Evolutionary conservation across 2,797 vertebrate species (phyloP).

Genomic region (Melanotaenia nigrans): DNA sequence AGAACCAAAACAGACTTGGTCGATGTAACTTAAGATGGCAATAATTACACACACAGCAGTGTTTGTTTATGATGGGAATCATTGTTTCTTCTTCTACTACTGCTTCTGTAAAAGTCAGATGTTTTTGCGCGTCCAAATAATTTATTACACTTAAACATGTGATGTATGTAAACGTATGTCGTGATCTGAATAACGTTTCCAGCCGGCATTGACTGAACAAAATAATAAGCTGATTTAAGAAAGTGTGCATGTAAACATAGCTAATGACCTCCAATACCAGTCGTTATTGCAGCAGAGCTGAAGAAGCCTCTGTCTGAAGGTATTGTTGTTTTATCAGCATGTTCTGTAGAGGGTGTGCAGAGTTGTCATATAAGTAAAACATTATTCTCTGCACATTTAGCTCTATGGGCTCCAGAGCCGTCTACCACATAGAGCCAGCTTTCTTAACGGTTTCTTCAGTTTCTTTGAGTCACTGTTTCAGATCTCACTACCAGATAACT

Average conservation of each 20-base stretch:
- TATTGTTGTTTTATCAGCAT: not conserved
- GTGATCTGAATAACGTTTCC: not conserved
- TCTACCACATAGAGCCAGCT: not conserved
- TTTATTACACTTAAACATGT: too few species aligned
- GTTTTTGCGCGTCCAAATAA: too few species aligned
- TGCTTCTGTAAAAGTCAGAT: too few species aligned
- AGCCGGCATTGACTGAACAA: not conserved
- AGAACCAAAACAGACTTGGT: not conserved
- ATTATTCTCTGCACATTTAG: not conserved
- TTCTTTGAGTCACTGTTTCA: not conserved
- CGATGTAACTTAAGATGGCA: not conserved
- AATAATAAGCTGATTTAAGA: too few species aligned
- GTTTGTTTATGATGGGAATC: too few species aligned
- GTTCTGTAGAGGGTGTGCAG: not conserved
- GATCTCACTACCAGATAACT: not conserved
- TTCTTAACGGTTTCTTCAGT: not conserved
- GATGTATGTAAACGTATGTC: not conserved
- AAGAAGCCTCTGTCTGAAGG: not conserved
- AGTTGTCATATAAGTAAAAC: not conserved
- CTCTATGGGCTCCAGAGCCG: not conserved
- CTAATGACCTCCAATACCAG: not conserved
- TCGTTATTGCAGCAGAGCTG: not conserved
- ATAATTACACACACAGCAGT: not conserved
- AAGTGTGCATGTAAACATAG: too few species aligned
- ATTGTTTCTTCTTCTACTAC: too few species aligned